Percentiles rank a stretch among this genome's conserved stretches.
Evolutionary conservation across 2,888 invertebrate species (phyloP).

Genomic region (Leucoma salicis): DNA sequence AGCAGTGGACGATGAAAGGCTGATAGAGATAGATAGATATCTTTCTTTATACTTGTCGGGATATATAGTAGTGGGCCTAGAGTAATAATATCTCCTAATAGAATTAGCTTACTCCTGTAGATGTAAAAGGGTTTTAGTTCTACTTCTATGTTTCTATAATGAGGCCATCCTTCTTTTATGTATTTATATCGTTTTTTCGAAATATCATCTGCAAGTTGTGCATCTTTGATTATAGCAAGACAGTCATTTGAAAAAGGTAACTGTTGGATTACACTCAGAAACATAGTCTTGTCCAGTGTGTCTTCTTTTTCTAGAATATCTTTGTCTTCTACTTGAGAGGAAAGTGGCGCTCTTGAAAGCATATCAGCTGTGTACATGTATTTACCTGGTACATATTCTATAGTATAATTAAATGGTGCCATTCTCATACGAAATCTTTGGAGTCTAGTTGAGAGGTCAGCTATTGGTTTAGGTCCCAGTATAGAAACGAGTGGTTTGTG

Average conservation of each 20-base stretch:
- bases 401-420: slow-evolving; percentile 5
- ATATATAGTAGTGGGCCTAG: background rate
- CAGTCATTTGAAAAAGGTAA: background rate
- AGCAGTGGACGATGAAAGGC: too few relatives aligned
- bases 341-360: background rate
- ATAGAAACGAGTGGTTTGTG: background rate
- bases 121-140: background rate
- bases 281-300: background rate
- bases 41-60: background rate
- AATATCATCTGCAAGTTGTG: background rate
- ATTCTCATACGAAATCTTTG: slow-evolving; percentile 7
- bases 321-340: background rate
- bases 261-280: background rate
- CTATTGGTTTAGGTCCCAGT: background rate
- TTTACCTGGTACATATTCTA: slow-evolving; percentile 6
- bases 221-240: background rate
- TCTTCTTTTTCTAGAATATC: background rate
- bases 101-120: background rate
- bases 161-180: background rate
- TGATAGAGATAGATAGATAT: too few relatives aligned
- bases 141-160: background rate
- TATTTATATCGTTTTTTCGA: background rate
- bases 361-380: slow-evolving; percentile 2
- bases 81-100: background rate
- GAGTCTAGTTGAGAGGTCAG: background rate